Base-by-base conservation (phyloP, 2,888 invertebrate species). In the Caenorhabditis angaria region DNA sequence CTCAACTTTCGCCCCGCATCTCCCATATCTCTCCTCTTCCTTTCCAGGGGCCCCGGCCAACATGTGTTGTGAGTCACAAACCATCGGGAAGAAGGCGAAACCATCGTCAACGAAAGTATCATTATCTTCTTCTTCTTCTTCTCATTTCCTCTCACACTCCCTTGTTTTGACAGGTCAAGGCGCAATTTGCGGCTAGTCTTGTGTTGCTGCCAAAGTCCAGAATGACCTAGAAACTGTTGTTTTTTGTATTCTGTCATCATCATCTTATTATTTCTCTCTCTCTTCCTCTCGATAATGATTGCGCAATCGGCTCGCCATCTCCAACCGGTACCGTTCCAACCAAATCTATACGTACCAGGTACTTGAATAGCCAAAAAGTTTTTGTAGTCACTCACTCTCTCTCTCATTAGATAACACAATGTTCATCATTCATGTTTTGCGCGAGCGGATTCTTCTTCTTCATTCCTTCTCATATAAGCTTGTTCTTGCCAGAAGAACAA, bases 331-430 rank as follows among this genome's bases (percentile, higher is more conserved):
- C 41, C 54, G 28, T 27, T 2, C n/a, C 14, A 10, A n/a, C 28
- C 3, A 18, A 57, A 24, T 48, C 29, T 51, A 32, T 14, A 41
- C 54, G 69, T 69, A 69, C 69, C 69, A 69, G 69, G 69, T 64
- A 69, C 69, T 56, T 57, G 29, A 54, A 64, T 69, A 69, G 69
- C 69, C 63, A 68, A 62, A 59, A 14, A 25, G 27, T 41, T 58
- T 32, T 24, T 27, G 53, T 32, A 41, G 20, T 25, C 6, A 51
- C 14, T 58, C 25, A 59, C 60, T 41, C 67, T 48, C 60, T 22
- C 22, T 53, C 50, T 32, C 20, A 20, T 56, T 14, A 27, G 27
- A 55, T 27, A 55, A 27, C 32, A 32, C 5, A 32, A 41, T 41
- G 41, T 41, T 41, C 41, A 55, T 55, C 57, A 12, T 51, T 32